Conservation (phyloP, 2,113 vertebrate genomes). For the Arenaria interpres region DNA sequence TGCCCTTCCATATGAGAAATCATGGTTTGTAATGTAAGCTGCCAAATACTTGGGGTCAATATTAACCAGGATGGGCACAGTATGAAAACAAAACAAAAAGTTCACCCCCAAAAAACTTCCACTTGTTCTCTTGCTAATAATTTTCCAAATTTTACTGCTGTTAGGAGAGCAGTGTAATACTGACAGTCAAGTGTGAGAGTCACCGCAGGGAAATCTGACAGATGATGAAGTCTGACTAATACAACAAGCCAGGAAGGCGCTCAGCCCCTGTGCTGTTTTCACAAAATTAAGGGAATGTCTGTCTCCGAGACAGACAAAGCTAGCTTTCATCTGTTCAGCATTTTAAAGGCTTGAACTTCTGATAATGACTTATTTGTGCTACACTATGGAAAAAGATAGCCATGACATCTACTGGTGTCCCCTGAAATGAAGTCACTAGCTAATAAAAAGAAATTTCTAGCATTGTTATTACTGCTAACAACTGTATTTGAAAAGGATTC, state of each 20-base stretch:
- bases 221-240: background rate
- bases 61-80: background rate
- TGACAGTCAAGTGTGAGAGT: background rate
- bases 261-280: background rate
- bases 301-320: background rate
- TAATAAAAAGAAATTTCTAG: background rate
- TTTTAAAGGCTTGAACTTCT: background rate
- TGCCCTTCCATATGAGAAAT: background rate
- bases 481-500: background rate
- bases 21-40: background rate
- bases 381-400: background rate
- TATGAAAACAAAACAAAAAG: background rate
- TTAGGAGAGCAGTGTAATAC: background rate
- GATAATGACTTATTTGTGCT: background rate
- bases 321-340: background rate
- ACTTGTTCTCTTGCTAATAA: background rate
- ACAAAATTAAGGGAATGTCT: background rate
- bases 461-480: background rate
- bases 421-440: background rate
- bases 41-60: background rate
- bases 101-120: background rate
- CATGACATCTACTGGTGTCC: background rate
- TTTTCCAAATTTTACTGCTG: background rate
- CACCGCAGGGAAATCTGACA: background rate
- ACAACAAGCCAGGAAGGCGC: background rate